These are phyloP conservation scores for Empis livida DNA, from an alignment of 2,888 invertebrate genomes.

Conservation along the genomic window DNA sequence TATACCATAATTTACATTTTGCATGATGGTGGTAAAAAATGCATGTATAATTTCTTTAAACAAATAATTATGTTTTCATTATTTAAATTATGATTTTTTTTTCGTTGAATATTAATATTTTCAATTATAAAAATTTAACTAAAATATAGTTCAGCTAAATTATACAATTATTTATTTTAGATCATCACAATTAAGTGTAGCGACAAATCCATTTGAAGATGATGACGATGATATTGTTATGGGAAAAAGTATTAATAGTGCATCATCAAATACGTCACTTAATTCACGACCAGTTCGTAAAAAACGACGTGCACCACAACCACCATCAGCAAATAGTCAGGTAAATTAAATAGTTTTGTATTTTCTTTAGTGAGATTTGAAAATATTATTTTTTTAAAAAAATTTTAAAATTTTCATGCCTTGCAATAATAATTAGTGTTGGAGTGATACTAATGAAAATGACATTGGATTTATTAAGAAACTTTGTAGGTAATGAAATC, in stretches of 20 bases:
- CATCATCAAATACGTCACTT: slow-evolving; percentile 13
- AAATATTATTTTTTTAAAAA: not conserved
- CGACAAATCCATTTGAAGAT: slow-evolving; percentile 41
- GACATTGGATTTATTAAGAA: not conserved
- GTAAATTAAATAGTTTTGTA: not conserved
- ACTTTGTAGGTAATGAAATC: not conserved
- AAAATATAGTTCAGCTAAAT: no score
- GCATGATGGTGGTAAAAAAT: no score
- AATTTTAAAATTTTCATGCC: not conserved
- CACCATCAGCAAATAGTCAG: slow-evolving; percentile 28
- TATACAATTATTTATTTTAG: slow-evolving; percentile 29
- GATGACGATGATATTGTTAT: slow-evolving; percentile 24
- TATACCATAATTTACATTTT: no score
- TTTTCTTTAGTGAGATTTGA: no score
- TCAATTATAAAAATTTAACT: no score
- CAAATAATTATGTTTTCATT: no score
- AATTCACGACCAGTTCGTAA: slow-evolving; percentile 44
- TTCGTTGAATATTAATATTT: no score
- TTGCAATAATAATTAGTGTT: not conserved
- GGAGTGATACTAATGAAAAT: not conserved
- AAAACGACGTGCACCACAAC: slow-evolving; percentile 50
- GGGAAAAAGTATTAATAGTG: slow-evolving; percentile 12
- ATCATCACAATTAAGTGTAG: slow-evolving; percentile 44
- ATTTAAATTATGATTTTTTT: no score
- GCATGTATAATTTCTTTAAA: no score